Conservation (phyloP, 64 coral and sea anemone genomes). For the Platygyra sinensis region DNA sequence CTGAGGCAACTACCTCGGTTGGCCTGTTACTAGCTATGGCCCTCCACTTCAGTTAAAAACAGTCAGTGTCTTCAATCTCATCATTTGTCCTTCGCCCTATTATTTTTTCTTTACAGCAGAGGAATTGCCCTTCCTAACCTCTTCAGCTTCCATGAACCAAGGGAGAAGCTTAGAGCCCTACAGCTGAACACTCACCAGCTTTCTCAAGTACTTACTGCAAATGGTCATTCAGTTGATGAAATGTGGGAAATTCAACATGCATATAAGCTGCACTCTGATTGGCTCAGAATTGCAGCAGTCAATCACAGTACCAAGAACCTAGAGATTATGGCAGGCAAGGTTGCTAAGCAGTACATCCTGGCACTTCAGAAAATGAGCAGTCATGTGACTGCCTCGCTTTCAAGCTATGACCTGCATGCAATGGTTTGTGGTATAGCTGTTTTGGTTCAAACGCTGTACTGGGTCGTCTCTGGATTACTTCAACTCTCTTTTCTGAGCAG, state of each 20-base stretch:
- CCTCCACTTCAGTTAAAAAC: too few species aligned
- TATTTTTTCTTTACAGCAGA: constrained; percentile 46
- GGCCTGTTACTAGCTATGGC: too few species aligned
- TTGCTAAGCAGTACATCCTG: constrained; percentile 77
- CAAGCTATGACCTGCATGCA: constrained; percentile 89
- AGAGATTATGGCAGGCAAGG: constrained; percentile 47
- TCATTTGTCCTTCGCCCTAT: background rate
- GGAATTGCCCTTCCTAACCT: constrained; percentile 73
- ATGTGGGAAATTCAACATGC: constrained; percentile 77
- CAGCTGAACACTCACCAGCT: constrained; percentile 86
- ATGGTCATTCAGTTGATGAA: constrained; percentile 53
- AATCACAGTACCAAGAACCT: background rate
- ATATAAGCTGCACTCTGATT: constrained; percentile 77
- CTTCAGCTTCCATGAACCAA: constrained; percentile 47
- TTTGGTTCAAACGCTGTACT: constrained; percentile 67
- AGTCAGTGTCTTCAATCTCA: too few species aligned
- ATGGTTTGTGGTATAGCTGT: constrained; percentile 71
- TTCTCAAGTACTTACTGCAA: constrained; percentile 71
- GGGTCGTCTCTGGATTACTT: constrained; percentile 60
- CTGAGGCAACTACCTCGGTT: too few species aligned
- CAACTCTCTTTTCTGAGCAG: constrained; percentile 12
- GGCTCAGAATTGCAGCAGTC: constrained; percentile 49
- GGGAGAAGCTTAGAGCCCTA: constrained; percentile 73
- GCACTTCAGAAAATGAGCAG: constrained; percentile 76
- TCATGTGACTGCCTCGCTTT: constrained; percentile 76